A percentile compares a stretch with the other conserved stretches of the same genome.
Evolutionary conservation across 2,888 invertebrate species (phyloP).

Genomic region (Hermaeophaga mercurialis): DNA sequence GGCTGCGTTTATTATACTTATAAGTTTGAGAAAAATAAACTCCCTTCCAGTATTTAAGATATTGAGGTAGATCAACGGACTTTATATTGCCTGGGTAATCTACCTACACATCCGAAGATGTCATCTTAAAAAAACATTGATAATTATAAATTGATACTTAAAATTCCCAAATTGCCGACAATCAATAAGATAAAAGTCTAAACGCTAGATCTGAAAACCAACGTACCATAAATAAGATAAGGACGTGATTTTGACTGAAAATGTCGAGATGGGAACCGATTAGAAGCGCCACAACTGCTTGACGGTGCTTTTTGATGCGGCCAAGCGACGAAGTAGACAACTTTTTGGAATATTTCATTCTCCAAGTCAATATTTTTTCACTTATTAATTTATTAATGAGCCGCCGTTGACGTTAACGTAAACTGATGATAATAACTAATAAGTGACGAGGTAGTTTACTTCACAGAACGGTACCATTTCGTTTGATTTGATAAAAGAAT

Average conservation of each 20-base stretch:
- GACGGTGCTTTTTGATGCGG: conserved; percentile 46
- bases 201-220: conserved; percentile 52
- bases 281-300: conserved; percentile 47
- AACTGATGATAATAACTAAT: conserved; percentile 15
- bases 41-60: too few relatives aligned
- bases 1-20: too few relatives aligned
- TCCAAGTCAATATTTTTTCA: conserved; percentile 46
- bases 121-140: conserved; percentile 30
- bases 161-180: conserved; percentile 53
- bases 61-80: too few relatives aligned
- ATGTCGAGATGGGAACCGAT: conserved; percentile 54
- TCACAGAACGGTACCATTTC: too few relatives aligned
- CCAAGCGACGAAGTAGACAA: conserved; percentile 50
- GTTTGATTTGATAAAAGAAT: too few relatives aligned
- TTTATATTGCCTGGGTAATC: too few relatives aligned
- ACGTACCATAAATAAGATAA: conserved; percentile 57
- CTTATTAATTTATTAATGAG: conserved; percentile 50
- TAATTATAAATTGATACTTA: conserved; percentile 57
- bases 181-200: conserved; percentile 50
- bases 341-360: conserved; percentile 51
- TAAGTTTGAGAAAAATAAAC: too few relatives aligned
- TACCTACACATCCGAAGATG: not conserved
- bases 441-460: too few relatives aligned
- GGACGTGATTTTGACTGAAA: conserved; percentile 53
- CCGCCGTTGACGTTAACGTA: conserved; percentile 34